Percentiles rank a stretch among this genome's conserved stretches.
These are phyloP conservation scores for Chrysolina americana DNA, from an alignment of 2,888 invertebrate genomes.

Conservation along the genomic window DNA sequence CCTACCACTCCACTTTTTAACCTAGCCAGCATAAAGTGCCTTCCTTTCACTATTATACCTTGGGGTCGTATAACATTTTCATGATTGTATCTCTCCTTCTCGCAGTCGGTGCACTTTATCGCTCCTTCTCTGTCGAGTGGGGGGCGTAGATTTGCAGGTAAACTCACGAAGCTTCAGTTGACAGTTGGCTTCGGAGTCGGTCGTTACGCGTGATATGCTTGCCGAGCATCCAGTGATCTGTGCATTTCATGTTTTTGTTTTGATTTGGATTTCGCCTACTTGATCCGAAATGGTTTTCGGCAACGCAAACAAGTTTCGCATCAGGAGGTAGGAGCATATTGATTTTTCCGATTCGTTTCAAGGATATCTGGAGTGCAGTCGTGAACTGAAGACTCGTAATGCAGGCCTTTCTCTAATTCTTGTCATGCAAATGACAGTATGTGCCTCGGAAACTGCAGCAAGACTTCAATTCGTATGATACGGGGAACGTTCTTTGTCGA, in stretches of 20 bases:
- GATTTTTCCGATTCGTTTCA: slow-evolving; percentile 14
- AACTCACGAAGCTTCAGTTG: slow-evolving; percentile 59
- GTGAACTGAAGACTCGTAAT: slow-evolving; percentile 8
- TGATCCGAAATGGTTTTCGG: slow-evolving; percentile 66
- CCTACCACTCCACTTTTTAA: slow-evolving; percentile 53
- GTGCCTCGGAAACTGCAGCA: background rate
- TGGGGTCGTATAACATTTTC: slow-evolving; percentile 51
- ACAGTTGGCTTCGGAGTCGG: slow-evolving; percentile 56
- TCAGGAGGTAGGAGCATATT: slow-evolving; percentile 69
- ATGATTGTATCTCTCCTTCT: slow-evolving; percentile 40
- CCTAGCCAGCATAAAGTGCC: slow-evolving; percentile 48
- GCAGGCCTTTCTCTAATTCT: slow-evolving; percentile 10
- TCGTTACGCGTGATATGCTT: slow-evolving; percentile 49
- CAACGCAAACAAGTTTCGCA: slow-evolving; percentile 72
- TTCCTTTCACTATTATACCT: slow-evolving; percentile 63
- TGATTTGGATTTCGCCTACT: slow-evolving; percentile 52
- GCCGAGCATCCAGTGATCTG: slow-evolving; percentile 46
- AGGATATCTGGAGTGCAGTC: background rate
- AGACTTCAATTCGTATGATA: too few species aligned
- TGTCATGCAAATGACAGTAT: background rate
- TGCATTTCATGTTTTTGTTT: slow-evolving; percentile 50
- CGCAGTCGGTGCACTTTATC: slow-evolving; percentile 31
- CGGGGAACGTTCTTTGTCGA: too few species aligned
- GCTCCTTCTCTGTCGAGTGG: slow-evolving; percentile 54
- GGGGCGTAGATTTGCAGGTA: slow-evolving; percentile 59